Base-by-base conservation (phyloP, 2,797 vertebrate genomes). In the Halcyon smyrnensis region DNA sequence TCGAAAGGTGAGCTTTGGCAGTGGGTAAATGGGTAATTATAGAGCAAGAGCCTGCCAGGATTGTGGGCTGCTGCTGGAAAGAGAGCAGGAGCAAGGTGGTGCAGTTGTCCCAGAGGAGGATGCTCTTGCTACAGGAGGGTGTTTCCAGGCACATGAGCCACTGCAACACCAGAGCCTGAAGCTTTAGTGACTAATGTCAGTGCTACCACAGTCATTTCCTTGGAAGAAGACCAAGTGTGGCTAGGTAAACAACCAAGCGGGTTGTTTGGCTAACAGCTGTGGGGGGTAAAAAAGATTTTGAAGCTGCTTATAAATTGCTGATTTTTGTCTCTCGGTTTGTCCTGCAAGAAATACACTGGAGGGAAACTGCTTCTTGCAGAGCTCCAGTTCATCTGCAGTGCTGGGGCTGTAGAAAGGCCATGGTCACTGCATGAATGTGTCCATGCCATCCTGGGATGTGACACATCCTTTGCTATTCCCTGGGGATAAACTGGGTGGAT, bases 381-480 rank as follows among this genome's bases (percentile, higher is more conserved):
- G 69, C 80, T 63, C 54, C 46, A 13, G 54, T 12, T 54, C 39
- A 30, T 20, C 46, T 53, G 37, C 51, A 10, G 39, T 1, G 0
- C 63, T n/a, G 53, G 50, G n/a, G 51, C 67, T 74, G 45, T n/a
- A 13, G 76, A 18, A 53, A 30, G 45, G 21, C 53, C 10, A 1
- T 1, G 1, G 50, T 30, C 1, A 1, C 16, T 4, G 4, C 23
- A 3, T 37, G 1, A 3, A 0, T 11, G 45, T 24, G 4, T 32
- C n/a, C 0, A 0, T 3, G 3, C 67, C 51, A 8, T 23, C n/a
- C 67, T 28, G 62, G 41, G 6, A 11, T 1, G 4, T 73, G n/a
- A 19, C 15, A 11, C 0, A 0, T 14, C 37, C 69, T 62, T 25
- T 4, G 2, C n/a, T 25, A 2, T 37, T 59, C 65, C 70, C 48